Evolutionary conservation across 2,888 invertebrate genomes (phyloP).

Genomic region (Tuberolachnus salignus): DNA sequence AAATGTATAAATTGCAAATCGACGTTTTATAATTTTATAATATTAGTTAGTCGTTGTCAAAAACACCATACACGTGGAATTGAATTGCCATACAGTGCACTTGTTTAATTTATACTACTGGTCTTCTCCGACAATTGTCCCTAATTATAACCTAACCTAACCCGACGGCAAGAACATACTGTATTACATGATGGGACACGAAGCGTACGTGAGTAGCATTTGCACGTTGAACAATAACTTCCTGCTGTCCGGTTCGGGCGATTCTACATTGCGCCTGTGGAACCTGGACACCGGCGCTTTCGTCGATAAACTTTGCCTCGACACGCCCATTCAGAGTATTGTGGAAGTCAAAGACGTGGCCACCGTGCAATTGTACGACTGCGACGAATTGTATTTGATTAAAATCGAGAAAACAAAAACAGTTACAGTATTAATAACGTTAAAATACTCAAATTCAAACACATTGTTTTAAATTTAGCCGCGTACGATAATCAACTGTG

Average conservation of each 20-base stretch:
- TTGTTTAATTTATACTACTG: no score
- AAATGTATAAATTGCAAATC: no score
- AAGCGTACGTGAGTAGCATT: conserved; percentile 78
- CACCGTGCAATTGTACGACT: conserved; percentile 17
- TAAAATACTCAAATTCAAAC: conserved; percentile 2
- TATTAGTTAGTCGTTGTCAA: no score
- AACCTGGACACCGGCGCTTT: conserved; percentile 68
- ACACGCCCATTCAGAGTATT: conserved; percentile 15
- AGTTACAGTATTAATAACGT: conserved; percentile 3
- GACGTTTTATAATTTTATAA: no score
- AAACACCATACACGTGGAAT: no score
- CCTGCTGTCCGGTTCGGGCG: conserved; percentile 77
- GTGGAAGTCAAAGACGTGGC: not conserved
- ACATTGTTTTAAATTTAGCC: conserved; percentile 13
- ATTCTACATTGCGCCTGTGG: conserved; percentile 79
- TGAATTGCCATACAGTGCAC: no score
- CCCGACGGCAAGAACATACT: conserved; percentile 85
- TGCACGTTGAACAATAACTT: conserved; percentile 65
- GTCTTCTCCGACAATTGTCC: no score
- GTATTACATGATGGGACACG: conserved; percentile 85
- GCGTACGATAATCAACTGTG: conserved; percentile 24
- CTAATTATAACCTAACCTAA: no score
- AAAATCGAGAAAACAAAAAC: not conserved
- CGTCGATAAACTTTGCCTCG: not conserved
- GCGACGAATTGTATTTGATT: conserved; percentile 13